Evolutionary conservation across 2,113 vertebrate genomes (phyloP).

Genomic region (Silurus meridionalis): DNA sequence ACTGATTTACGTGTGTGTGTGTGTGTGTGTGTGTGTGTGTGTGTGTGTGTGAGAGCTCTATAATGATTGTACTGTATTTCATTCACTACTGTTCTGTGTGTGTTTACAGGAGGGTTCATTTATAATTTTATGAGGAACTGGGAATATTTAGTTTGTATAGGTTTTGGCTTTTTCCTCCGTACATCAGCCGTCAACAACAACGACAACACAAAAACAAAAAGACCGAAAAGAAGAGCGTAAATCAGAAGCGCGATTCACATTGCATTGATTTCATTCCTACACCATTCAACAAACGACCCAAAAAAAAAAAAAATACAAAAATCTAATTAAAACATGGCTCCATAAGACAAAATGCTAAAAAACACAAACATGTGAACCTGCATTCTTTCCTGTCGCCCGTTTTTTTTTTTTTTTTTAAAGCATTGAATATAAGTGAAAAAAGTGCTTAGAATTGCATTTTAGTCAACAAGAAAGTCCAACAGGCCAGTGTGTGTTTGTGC

Average conservation of each 20-base stretch:
- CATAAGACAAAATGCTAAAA: background rate
- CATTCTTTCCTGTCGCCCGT: slow-evolving; percentile 22
- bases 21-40: slow-evolving; percentile 2
- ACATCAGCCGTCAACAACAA: background rate
- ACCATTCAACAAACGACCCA: slow-evolving; percentile 39
- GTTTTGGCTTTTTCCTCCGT: slow-evolving; percentile 17
- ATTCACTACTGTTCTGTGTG: background rate
- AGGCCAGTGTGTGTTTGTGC: slow-evolving; percentile 5
- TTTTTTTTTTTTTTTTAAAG: slow-evolving; percentile 65
- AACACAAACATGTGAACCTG: slow-evolving; percentile 19
- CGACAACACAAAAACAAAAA: slow-evolving; percentile 31
- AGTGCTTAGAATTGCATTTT: slow-evolving; percentile 60
- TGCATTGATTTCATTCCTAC: slow-evolving; percentile 44
- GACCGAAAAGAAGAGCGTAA: background rate
- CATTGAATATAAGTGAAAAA: slow-evolving; percentile 56
- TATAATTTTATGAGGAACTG: background rate
- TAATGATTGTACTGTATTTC: background rate
- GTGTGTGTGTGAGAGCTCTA: background rate
- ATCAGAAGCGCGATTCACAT: slow-evolving; percentile 36
- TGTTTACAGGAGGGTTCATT: background rate
- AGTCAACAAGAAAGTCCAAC: slow-evolving; percentile 34
- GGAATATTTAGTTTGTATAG: background rate
- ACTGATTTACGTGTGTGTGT: slow-evolving; percentile 1
- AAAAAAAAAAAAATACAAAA: background rate
- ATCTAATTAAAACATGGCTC: background rate